Evolutionary conservation across 2,113 vertebrate genomes (phyloP).

Genomic region (Malurus cyaneus): DNA sequence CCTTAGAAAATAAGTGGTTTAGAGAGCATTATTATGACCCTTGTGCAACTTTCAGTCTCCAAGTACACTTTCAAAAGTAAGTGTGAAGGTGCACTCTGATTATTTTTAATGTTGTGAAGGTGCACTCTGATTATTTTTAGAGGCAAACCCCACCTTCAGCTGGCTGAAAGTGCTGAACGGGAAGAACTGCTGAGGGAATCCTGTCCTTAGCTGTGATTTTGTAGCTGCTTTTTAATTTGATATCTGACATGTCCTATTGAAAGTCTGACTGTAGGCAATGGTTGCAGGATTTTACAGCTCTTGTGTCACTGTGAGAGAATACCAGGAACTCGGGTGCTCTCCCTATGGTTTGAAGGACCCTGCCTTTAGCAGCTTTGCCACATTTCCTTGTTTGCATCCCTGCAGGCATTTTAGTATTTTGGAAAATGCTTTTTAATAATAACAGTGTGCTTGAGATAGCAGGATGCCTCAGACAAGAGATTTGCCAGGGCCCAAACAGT

Average conservation of each 20-base stretch:
- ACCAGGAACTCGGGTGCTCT: background rate
- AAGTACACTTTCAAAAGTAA: background rate
- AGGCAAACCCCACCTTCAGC: background rate
- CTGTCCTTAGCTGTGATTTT: background rate
- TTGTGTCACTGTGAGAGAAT: accelerated
- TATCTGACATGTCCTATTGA: background rate
- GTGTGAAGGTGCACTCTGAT: accelerated
- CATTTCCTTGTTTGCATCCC: background rate
- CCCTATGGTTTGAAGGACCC: background rate
- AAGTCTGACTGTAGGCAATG: background rate
- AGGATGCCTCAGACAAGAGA: background rate
- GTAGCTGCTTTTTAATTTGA: background rate
- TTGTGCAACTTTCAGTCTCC: background rate
- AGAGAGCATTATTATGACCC: background rate
- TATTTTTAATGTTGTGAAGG: background rate
- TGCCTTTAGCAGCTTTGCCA: background rate
- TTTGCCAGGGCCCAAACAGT: background rate
- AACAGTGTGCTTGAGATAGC: background rate
- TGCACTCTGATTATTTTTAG: background rate
- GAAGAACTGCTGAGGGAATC: background rate
- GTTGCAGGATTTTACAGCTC: background rate
- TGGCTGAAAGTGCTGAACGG: background rate
- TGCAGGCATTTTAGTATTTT: background rate
- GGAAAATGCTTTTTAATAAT: background rate
- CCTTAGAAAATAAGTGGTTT: background rate